Evolutionary conservation across 37 sponge, comb jelly and placozoan genomes (phyloP).

Genomic region (Aplysina aerophoba): DNA sequence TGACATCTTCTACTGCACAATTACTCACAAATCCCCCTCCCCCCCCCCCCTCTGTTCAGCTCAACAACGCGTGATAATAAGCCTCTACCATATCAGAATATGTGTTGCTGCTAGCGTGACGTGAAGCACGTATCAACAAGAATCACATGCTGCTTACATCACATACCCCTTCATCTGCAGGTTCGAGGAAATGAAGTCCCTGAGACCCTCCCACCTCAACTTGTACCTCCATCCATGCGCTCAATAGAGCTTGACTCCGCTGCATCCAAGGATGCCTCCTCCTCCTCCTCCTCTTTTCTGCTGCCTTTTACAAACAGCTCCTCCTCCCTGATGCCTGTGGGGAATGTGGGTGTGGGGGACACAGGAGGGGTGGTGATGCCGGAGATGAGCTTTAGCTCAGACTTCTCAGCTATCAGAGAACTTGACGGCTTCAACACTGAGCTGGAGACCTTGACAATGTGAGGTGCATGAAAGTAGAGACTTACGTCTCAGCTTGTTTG

Average conservation of each 20-base stretch:
- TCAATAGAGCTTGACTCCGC: background rate
- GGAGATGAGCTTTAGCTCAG: constrained; percentile 45
- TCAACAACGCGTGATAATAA: no score
- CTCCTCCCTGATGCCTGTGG: constrained; percentile 5
- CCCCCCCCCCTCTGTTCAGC: no score
- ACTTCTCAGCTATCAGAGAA: constrained; percentile 86
- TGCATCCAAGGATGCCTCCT: background rate
- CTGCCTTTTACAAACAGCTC: background rate
- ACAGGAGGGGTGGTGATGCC: background rate
- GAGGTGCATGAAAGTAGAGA: background rate
- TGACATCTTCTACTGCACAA: no score
- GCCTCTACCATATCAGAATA: no score
- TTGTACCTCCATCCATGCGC: constrained; percentile 80
- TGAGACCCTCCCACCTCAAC: constrained; percentile 56
- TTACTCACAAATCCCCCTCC: no score
- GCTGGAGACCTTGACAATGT: constrained; percentile 65
- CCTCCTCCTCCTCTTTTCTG: background rate
- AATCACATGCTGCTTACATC: no score
- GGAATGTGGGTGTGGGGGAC: background rate
- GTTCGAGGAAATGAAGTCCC: constrained; percentile 68
- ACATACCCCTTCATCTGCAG: background rate
- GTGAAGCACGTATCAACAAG: no score
- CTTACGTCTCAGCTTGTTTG: background rate
- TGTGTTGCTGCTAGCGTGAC: no score
- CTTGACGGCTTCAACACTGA: constrained; percentile 75